Conservation (phyloP, 2,113 vertebrate species). For the Poeciliopsis turrubarensis region DNA sequence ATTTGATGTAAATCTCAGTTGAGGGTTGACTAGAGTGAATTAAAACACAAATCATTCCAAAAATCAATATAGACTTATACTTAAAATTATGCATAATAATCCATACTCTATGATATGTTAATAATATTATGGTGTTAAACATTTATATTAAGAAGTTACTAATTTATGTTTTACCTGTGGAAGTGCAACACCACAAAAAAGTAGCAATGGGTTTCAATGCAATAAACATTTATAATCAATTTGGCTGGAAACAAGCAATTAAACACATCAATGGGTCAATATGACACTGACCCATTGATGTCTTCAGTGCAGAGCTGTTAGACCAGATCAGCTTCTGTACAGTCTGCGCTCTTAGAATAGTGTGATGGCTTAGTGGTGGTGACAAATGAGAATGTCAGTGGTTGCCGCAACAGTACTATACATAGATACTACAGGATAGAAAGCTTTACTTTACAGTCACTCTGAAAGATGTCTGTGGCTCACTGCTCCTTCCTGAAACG, state of each 20-base stretch:
- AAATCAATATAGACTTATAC: too few relatives aligned
- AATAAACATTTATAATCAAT: conserved; percentile 1
- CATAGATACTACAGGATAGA: conserved; percentile 42
- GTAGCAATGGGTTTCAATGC: neutral
- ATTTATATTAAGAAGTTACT: neutral
- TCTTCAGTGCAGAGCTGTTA: conserved; percentile 11
- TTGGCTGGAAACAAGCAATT: conserved; percentile 7
- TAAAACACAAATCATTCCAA: too few relatives aligned
- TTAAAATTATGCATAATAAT: too few relatives aligned
- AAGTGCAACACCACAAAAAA: neutral
- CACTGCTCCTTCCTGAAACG: neutral
- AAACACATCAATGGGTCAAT: conserved; percentile 27
- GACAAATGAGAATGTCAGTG: conserved; percentile 49
- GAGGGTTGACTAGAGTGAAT: too few relatives aligned
- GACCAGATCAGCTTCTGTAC: neutral
- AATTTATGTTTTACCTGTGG: neutral
- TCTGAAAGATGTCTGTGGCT: conserved; percentile 7
- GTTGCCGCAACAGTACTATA: conserved; percentile 38
- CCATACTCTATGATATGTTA: too few relatives aligned
- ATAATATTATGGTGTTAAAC: too few relatives aligned
- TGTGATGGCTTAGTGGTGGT: conserved; percentile 50
- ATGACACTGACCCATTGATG: conserved; percentile 8
- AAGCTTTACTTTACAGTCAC: neutral
- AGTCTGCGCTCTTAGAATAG: conserved; percentile 45
- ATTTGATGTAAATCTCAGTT: too few relatives aligned